Evolutionary conservation across 2,797 vertebrate genomes (phyloP), one percentile per base, ranked within the genome.

Genomic region (Paramormyrops hopkinsi): DNA sequence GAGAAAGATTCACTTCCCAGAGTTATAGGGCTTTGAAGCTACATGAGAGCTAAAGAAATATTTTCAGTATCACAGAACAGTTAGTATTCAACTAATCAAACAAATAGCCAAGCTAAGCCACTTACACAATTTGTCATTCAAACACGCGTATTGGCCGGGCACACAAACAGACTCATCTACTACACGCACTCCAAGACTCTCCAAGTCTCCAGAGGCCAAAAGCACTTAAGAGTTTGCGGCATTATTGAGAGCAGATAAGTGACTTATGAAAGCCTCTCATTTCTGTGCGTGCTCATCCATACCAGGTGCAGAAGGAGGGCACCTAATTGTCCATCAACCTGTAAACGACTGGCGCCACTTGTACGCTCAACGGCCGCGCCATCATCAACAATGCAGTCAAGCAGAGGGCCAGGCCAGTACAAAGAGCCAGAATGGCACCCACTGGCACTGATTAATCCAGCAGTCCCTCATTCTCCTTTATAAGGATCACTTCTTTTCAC

Each of bases 311-410:
- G 51, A 54, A 87, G 85, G 29, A 59, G 14, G 50, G 6, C 51
- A 17, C 89, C 90, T 90, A 88, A 89, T 91, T 83, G 46, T 89
- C 88, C 44, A 89, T 90, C 90, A 93, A 50, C 90, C 91, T 91
- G 91, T 91, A 93, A 92, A 92, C 91, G 92, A 90, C 83, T 90
- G 90, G 92, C 88, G 92, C 88, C 69, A 87, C 53, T 37, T 79
- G 59, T 73, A 88, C 48, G 88, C 56, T 88, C 88, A 3, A 37
- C 79, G 19, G 82, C 73, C 44, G 25, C 1, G 11, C 12, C 17
- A 89, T 89, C 87, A 85, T 89, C 73, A 76, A 51, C 83, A 84
- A 48, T 83, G 73, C 33, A 22, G 54, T 56, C 41, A 84, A 85
- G 22, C 56, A 37, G 50, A 50, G 82, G 82, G 48, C 46, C 25